A percentile compares a stretch with the other conserved stretches of the same genome.
Conservation (phyloP, 2,888 invertebrate species). For the Hybos culiciformis region DNA sequence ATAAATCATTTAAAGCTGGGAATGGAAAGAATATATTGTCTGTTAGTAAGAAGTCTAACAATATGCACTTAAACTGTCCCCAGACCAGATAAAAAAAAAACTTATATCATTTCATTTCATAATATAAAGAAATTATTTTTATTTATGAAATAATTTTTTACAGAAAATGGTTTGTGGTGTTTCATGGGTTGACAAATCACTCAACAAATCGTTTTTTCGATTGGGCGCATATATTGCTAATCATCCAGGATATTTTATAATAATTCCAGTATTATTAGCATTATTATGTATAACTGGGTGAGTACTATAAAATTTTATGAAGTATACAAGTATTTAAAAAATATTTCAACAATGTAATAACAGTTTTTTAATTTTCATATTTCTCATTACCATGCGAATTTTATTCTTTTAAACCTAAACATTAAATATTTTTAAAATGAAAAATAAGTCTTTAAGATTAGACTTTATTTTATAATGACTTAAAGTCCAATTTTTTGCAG, state of each 20-base stretch:
- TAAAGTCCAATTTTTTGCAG: neutral
- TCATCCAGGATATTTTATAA: constrained; percentile 77
- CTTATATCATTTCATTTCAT: neutral
- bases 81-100: too few relatives aligned
- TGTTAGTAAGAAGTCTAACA: too few relatives aligned
- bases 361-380: neutral
- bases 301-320: constrained; percentile 13
- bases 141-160: constrained; percentile 5
- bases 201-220: constrained; percentile 69
- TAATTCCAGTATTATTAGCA: constrained; percentile 70
- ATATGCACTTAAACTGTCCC: too few relatives aligned
- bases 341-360: neutral
- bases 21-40: too few relatives aligned
- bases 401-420: too few relatives aligned
- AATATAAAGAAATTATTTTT: neutral
- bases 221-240: constrained; percentile 65
- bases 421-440: neutral
- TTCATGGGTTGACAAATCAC: constrained; percentile 63
- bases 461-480: neutral
- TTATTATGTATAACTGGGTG: constrained; percentile 69
- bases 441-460: too few relatives aligned
- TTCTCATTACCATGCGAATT: neutral
- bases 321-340: neutral
- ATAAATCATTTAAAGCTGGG: too few relatives aligned
- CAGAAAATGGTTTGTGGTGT: constrained; percentile 58